phyloP scores from a whole-genome alignment of 2,888 invertebrate genomes.

The Catocala sponsa region DNA sequence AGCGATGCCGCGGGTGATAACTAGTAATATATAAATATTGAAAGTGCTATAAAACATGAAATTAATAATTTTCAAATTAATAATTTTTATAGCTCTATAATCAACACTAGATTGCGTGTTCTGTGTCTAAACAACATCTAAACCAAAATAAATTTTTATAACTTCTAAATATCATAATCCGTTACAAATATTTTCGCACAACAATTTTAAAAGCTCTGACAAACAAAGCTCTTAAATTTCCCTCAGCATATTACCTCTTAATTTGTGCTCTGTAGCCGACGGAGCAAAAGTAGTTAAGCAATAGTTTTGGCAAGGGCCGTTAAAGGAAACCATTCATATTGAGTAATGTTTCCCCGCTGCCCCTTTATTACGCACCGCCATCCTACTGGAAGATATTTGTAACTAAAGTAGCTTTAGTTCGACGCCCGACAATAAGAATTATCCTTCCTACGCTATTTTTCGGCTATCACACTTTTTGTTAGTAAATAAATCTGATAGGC shows the following conservation, averaged over 20 bases:
- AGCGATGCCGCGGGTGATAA: too few relatives aligned
- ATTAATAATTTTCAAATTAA: too few relatives aligned
- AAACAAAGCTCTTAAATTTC: constrained; percentile 36
- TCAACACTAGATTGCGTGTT: too few relatives aligned
- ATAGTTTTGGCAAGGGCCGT: constrained; percentile 72
- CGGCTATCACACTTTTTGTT: constrained; percentile 23
- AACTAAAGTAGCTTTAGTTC: constrained; percentile 64
- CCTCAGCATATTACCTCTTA: constrained; percentile 56
- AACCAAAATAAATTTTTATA: too few relatives aligned
- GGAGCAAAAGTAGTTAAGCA: constrained; percentile 68
- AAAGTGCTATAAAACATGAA: too few relatives aligned
- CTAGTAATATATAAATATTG: too few relatives aligned
- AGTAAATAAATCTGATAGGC: constrained; percentile 24
- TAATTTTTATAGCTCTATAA: too few relatives aligned
- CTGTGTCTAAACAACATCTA: too few relatives aligned
- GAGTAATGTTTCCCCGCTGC: constrained; percentile 77
- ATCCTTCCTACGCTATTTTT: constrained; percentile 51
- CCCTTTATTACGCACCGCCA: constrained; percentile 68
- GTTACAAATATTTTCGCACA: constrained; percentile 1
- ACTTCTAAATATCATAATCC: neutral
- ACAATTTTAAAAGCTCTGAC: constrained; percentile 15
- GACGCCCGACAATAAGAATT: constrained; percentile 61
- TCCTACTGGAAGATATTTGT: constrained; percentile 68
- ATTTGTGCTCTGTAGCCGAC: constrained; percentile 62
- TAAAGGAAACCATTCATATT: constrained; percentile 79